Base-by-base conservation (phyloP, 2,113 vertebrate genomes). In the Phoenicopterus ruber region DNA sequence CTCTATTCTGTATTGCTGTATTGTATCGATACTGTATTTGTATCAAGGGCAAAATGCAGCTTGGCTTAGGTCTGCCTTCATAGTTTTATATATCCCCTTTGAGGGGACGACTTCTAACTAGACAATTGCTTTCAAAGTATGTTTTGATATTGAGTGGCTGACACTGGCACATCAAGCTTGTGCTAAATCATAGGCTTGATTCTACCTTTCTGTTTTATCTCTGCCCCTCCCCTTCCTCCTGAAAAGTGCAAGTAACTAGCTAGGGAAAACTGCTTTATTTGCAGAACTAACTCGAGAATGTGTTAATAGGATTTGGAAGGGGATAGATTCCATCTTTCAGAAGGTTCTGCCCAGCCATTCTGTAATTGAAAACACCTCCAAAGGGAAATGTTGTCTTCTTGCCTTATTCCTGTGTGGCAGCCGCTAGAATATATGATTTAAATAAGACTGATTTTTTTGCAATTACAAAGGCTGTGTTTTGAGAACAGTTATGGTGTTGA, bases 221-320 rank as follows among this genome's bases (percentile, higher is more conserved):
- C 13, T 25, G n/a, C n/a, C n/a, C 8, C 42, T 42, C 3, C 0
- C 2, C 31, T 8, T 4, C 10, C 13, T 16, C 14, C 42, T 42
- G 13, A 34, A 40, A 44, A 85, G 18, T 55, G 40, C 12, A n/a
- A 34, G 42, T 34, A 70, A 17, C 17, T 80, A 66, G 57, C 10
- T 52, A 17, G 25, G 17, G 9, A 46, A 93, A 58, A 72, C 15
- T 18, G 10, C 17, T 54, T 78, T 6, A 44, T 61, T 77, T 79
- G 38, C 61, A 92, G 44, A 88, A 63, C 20, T 82, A 69, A 47
- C 29, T 57, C 32, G 81, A 70, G 24, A 74, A 44, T 11, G 0
- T 36, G 14, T 12, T 80, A 55, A 18, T 79, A 71, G 40, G 29
- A 17, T 80, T 83, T 71, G 82, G 44, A 50, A 86, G 13, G 31